These are phyloP conservation scores for Oceanodroma leucorhoa DNA, from an alignment of 2,797 vertebrate genomes.

Conservation along the genomic window DNA sequence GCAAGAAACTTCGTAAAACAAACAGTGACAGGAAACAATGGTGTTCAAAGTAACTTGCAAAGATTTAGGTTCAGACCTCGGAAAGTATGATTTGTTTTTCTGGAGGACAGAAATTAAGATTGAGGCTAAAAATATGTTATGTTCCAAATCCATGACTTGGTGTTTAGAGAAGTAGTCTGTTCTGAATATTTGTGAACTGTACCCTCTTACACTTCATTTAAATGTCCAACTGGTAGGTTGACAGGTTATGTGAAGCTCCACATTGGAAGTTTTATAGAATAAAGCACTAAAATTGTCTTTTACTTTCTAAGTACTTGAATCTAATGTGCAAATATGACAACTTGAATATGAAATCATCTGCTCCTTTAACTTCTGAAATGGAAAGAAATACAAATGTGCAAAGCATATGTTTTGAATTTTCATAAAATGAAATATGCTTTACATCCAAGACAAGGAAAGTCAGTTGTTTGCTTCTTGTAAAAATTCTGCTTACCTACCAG, in stretches of 20 bases:
- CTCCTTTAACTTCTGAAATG: neutral
- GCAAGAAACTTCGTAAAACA: neutral
- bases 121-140: neutral
- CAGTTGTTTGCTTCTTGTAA: neutral
- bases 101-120: neutral
- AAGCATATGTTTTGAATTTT: neutral
- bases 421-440: neutral
- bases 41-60: neutral
- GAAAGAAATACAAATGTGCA: neutral
- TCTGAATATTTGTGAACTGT: neutral
- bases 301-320: neutral
- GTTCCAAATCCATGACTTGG: neutral
- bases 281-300: neutral
- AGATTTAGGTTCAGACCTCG: neutral
- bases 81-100: neutral
- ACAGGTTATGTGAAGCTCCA: neutral
- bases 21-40: neutral
- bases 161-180: neutral
- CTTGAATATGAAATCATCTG: neutral
- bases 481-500: neutral
- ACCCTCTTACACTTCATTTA: neutral
- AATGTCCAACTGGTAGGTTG: neutral
- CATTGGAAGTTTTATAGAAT: neutral
- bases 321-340: neutral
- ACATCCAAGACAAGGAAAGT: neutral